phyloP scores from a whole-genome alignment of 2,113 vertebrate species.

The Notiomystis cincta region DNA sequence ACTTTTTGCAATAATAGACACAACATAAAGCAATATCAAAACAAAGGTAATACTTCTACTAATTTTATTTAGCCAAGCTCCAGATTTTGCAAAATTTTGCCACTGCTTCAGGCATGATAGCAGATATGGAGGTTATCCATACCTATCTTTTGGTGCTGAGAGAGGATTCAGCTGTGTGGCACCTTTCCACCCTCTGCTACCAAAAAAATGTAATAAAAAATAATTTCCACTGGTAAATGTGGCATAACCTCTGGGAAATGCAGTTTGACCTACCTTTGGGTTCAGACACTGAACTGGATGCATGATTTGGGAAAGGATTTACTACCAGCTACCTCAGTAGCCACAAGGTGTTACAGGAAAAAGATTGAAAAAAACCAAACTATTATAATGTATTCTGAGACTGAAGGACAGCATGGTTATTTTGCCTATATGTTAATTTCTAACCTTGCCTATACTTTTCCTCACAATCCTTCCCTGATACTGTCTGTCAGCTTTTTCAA shows the following conservation, averaged over 20 bases:
- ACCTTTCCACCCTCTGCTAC: not conserved
- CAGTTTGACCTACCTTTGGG: not conserved
- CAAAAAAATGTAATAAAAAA: not conserved
- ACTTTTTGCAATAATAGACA: constrained; percentile 4
- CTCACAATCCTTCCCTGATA: not conserved
- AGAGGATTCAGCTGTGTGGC: not conserved
- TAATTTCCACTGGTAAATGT: not conserved
- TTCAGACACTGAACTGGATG: not conserved
- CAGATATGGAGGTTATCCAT: not conserved
- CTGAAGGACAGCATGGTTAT: not conserved
- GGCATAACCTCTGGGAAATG: not conserved
- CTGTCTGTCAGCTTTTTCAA: not conserved
- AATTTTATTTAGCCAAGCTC: not conserved
- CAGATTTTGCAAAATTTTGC: not conserved
- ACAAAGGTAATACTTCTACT: not conserved
- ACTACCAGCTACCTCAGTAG: constrained; percentile 32
- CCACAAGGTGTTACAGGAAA: not conserved
- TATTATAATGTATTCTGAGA: not conserved
- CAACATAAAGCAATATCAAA: constrained; percentile 29
- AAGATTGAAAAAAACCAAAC: not conserved
- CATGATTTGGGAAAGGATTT: not conserved
- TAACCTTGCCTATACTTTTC: not conserved
- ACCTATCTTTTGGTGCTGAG: not conserved
- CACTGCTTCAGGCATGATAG: not conserved
- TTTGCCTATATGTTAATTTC: not conserved